Evolutionary conservation across 2,113 vertebrate genomes (phyloP), one percentile per base, ranked within the genome.

Genomic region (Montifringilla adamsi): DNA sequence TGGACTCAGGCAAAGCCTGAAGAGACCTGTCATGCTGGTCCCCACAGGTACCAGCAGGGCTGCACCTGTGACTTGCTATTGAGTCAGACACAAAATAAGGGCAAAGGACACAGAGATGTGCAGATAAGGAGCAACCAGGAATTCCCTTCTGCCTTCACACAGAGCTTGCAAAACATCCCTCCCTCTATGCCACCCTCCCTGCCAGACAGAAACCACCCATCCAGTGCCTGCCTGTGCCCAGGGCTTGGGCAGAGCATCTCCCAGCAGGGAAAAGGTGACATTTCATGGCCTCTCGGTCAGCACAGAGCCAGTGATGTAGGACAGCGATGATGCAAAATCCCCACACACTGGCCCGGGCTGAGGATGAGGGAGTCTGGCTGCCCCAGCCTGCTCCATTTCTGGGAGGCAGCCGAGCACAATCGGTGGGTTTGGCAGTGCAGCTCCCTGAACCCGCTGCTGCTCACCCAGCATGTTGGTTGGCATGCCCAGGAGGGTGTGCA

Each of bases 401-500:
- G 22, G 63, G 56, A 66, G 13, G 28, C 3, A 50, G 33, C n/a
- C 0, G 0, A 72, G 80, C 39, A 62, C 26, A 30, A 0, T 4
- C 2, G 0, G 27, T 11, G 35, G 10, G 37, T 60, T 50, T 66
- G 63, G 79, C 69, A 76, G 59, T 11, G 4, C 31, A 75, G 77
- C 41, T 17, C n/a, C 8, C 11, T 2, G 35, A 59, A 26, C 27
- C 37, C 13, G 0, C 4, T 13, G 49, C 37, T 24, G 94, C 98
- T 98, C 95, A 99, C 99, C 99, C 13, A 99, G 97, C 98, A 99
- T 99, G 96, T 99, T 99, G 58, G 98, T 99, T 41, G 99, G 99
- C 99, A 99, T 99, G 26, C 98, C 98, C 73, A 99, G 98, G 56
- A 99, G 96, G 1, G 99, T 99, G 96, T 99, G 99, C 93, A 99